Evolutionary conservation across 1,140 invertebrate genomes (phyloP).

Genomic region (Camponotus vicinus): DNA sequence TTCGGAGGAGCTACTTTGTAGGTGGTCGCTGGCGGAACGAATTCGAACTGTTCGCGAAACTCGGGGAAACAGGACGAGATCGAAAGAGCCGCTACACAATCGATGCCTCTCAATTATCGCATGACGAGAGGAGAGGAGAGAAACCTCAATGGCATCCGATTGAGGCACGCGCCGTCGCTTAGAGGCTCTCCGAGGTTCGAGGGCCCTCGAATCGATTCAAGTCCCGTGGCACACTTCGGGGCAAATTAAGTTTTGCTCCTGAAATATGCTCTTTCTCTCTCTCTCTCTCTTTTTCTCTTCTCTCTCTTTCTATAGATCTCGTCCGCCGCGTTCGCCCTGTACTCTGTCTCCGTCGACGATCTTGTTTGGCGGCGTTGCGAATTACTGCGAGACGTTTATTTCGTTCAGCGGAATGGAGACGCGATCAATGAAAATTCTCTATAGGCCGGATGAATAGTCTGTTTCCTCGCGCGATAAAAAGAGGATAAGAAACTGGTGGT

Average conservation of each 20-base stretch:
- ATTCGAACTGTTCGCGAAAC: slow-evolving; percentile 57
- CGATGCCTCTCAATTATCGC: slow-evolving; percentile 73
- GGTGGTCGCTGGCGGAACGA: slow-evolving; percentile 49
- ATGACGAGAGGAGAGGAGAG: slow-evolving; percentile 72
- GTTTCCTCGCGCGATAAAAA: slow-evolving; percentile 39
- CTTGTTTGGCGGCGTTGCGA: slow-evolving; percentile 59
- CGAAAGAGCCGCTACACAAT: slow-evolving; percentile 67
- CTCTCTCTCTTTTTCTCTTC: neutral
- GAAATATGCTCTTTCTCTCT: slow-evolving; percentile 76
- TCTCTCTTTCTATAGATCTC: neutral
- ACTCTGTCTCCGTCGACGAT: slow-evolving; percentile 43
- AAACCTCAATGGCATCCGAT: slow-evolving; percentile 82
- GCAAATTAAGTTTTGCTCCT: slow-evolving; percentile 85
- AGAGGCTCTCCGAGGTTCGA: slow-evolving; percentile 81
- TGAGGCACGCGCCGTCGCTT: slow-evolving; percentile 82
- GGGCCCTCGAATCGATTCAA: slow-evolving; percentile 84
- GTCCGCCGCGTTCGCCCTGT: slow-evolving; percentile 44
- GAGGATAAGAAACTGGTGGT: slow-evolving; percentile 3
- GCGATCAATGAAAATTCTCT: slow-evolving; percentile 43
- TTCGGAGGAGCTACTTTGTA: slow-evolving; percentile 41
- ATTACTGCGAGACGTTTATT: slow-evolving; percentile 64
- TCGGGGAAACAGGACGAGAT: slow-evolving; percentile 49
- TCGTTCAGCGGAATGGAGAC: slow-evolving; percentile 22
- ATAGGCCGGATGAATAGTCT: slow-evolving; percentile 39
- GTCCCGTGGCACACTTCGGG: slow-evolving; percentile 83